These are phyloP conservation scores for Ditula angustiorana DNA, from an alignment of 2,888 invertebrate genomes.

Conservation along the genomic window DNA sequence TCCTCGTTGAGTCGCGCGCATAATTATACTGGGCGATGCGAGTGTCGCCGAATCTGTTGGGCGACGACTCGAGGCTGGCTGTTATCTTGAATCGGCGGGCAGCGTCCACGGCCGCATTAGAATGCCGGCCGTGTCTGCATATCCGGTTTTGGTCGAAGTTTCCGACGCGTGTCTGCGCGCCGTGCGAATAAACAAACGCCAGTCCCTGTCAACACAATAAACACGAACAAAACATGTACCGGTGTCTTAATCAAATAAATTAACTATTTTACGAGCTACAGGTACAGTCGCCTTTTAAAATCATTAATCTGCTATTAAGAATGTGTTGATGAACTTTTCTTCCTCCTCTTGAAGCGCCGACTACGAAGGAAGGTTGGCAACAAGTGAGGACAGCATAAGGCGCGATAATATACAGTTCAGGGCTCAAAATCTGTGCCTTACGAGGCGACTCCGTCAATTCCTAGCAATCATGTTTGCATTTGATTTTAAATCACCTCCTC, in stretches of 20 bases:
- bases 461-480: no score
- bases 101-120: conserved; percentile 44
- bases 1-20: conserved; percentile 11
- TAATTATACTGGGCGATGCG: conserved; percentile 3
- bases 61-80: conserved; percentile 2
- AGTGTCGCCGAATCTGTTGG: conserved; percentile 6
- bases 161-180: conserved; percentile 41
- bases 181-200: conserved; percentile 54
- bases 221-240: conserved; percentile 32
- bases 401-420: neutral
- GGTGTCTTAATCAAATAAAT: conserved; percentile 34
- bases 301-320: conserved; percentile 21
- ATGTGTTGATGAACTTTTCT: neutral
- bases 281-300: conserved; percentile 17
- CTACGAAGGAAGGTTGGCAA: neutral
- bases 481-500: no score
- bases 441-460: no score
- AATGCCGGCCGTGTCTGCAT: conserved; percentile 45
- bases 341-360: neutral
- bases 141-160: conserved; percentile 34
- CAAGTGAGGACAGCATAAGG: no score
- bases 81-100: conserved; percentile 34
- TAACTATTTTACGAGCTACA: conserved; percentile 32
- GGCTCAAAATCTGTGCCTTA: no score
- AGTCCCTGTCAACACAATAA: conserved; percentile 40